Evolutionary conservation across 1,140 invertebrate species (phyloP).

Genomic region (Ruditapes philippinarum): DNA sequence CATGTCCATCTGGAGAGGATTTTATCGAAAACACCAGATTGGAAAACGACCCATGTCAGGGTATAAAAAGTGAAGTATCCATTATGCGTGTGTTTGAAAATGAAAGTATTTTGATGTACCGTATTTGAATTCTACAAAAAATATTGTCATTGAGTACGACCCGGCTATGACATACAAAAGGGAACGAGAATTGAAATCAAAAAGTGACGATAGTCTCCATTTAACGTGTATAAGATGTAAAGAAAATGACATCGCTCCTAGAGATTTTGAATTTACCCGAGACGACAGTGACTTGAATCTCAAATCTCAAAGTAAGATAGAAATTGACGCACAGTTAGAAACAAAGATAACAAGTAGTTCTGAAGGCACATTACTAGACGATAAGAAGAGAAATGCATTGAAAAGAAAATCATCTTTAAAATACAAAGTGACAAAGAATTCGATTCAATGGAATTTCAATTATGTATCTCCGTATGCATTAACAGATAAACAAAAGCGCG

Average conservation of each 20-base stretch:
- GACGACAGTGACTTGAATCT: not conserved
- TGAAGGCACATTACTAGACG: not conserved
- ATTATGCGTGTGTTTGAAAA: conserved; percentile 16
- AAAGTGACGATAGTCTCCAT: not conserved
- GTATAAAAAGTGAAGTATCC: not conserved
- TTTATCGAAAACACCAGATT: too few relatives aligned
- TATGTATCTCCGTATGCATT: conserved; percentile 42
- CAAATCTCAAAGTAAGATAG: not conserved
- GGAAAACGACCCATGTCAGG: too few relatives aligned
- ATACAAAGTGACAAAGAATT: not conserved
- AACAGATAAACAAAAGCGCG: conserved; percentile 10
- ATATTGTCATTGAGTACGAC: conserved; percentile 14
- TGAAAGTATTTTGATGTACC: not conserved
- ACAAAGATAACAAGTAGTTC: not conserved
- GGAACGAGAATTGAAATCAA: not conserved
- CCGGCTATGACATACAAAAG: not conserved
- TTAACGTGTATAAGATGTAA: not conserved
- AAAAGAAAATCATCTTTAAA: not conserved
- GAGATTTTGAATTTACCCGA: not conserved
- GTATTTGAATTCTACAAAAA: conserved; percentile 37
- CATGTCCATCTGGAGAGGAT: too few relatives aligned
- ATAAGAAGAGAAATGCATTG: not conserved
- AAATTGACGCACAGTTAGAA: not conserved
- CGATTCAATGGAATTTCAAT: conserved; percentile 37
- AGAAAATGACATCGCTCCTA: not conserved